A percentile compares a stretch with the other conserved stretches of the same genome.
phyloP scores from a whole-genome alignment of 1,140 invertebrate species.

The Cotesia chilonis region DNA sequence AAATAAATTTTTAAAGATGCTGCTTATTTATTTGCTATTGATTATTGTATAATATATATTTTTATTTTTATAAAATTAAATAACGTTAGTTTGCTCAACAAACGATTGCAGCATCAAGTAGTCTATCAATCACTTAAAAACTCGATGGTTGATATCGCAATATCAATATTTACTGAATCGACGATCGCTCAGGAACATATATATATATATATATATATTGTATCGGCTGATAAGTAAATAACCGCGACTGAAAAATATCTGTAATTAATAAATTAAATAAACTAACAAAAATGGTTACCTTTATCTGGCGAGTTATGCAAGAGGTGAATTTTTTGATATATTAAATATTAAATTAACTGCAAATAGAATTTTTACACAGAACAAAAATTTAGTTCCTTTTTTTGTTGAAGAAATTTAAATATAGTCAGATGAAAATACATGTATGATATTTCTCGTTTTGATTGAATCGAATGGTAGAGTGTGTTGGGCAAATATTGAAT shows the following conservation, averaged over 20 bases:
- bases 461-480: slow-evolving; percentile 22
- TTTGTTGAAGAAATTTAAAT: background rate
- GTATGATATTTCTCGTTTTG: slow-evolving; percentile 8
- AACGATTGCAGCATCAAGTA: slow-evolving; percentile 1
- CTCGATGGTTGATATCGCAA: slow-evolving; percentile 2
- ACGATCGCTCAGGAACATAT: background rate
- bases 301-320: no score
- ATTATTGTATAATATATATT: no score
- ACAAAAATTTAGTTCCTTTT: background rate
- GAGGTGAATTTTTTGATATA: no score
- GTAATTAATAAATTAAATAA: slow-evolving; percentile 13
- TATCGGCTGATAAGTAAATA: slow-evolving; percentile 3
- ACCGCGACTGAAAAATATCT: background rate
- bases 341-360: no score
- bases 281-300: background rate
- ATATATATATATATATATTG: no score
- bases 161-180: slow-evolving; percentile 10
- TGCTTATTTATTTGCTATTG: no score
- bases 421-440: background rate
- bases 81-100: slow-evolving; percentile 3
- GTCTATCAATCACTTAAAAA: slow-evolving; percentile 16
- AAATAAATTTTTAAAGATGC: no score
- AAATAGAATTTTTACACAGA: background rate
- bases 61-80: no score
- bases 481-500: slow-evolving; percentile 30